Base-by-base conservation (phyloP, 2,113 vertebrate species). In the Psammodynastes pulverulentus region DNA sequence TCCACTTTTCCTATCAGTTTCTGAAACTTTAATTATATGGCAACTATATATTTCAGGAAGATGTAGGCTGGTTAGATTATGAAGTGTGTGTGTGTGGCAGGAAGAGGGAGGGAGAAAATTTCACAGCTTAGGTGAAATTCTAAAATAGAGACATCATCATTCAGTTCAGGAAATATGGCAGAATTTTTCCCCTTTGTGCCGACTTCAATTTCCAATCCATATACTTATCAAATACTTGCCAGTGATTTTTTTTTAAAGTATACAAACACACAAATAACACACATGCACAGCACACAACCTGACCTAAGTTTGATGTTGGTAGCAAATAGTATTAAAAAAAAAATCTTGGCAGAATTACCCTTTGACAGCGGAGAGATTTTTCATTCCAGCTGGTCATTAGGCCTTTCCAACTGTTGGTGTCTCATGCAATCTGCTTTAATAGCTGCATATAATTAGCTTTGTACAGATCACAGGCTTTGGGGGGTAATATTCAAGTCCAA, bases 381-480 rank as follows among this genome's bases (percentile, higher is more conserved):
- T 86, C 84, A 89, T 95, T 95, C 96, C 97, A 97, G 96, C 97
- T 97, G 96, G 96, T 96, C 96, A 97, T 97, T 97, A 97, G 96
- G 94, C 95, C 94, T 97, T 97, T 97, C 96, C 96, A 97, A 97
- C 97, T 98, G 97, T 97, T 96, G 97, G 90, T 94, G 91, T 96
- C 94, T 97, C 92, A 90, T 97, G 94, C 94, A 97, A 96, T 97
- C 96, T 97, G 94, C 95, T 97, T 97, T 97, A 97, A 97, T 96
- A 96, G 96, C 96, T 95, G 93, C 91, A 91, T 92, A 94, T 97
- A 97, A 97, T 97, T 97, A 97, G 94, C 95, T 97, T 96, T 96
- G 95, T 97, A 96, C 90, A 97, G 95, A 97, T 97, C 96, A 96
- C 93, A 97, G 91, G 89, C 94, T 93, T 95, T 92, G 15, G 89